These are phyloP conservation scores for Rhincodon typus DNA, from an alignment of 2,797 vertebrate species.

Conservation along the genomic window DNA sequence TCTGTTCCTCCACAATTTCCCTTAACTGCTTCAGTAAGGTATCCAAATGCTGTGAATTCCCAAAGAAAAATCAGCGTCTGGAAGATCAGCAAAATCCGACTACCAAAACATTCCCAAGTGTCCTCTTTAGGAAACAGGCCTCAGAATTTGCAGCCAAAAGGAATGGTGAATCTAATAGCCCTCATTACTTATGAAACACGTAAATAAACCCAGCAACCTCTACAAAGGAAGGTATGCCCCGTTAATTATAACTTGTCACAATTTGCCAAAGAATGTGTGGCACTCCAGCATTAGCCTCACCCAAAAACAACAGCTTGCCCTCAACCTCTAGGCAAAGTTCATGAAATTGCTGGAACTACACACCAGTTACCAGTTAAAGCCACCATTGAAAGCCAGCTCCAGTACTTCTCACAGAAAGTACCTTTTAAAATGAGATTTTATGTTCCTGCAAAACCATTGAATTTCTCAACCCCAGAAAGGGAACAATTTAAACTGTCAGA, in stretches of 20 bases:
- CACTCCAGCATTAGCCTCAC: background rate
- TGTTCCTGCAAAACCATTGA: too few relatives aligned
- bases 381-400: background rate
- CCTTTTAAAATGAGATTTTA: too few relatives aligned
- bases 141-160: background rate
- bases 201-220: background rate
- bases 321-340: background rate
- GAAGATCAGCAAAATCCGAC: background rate
- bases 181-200: background rate
- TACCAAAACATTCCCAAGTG: background rate
- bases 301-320: background rate
- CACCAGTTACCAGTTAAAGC: background rate
- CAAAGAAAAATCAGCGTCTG: background rate
- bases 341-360: background rate
- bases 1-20: conserved; percentile 58
- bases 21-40: conserved; percentile 63
- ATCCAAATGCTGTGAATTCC: conserved; percentile 57
- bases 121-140: background rate
- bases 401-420: background rate
- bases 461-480: background rate
- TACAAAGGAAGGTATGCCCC: background rate
- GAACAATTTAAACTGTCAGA: background rate
- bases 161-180: background rate
- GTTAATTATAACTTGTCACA: too few relatives aligned
- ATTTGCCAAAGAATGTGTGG: background rate